These are phyloP conservation scores for Capitella teleta DNA, from an alignment of 1,140 invertebrate species.

Conservation along the genomic window DNA sequence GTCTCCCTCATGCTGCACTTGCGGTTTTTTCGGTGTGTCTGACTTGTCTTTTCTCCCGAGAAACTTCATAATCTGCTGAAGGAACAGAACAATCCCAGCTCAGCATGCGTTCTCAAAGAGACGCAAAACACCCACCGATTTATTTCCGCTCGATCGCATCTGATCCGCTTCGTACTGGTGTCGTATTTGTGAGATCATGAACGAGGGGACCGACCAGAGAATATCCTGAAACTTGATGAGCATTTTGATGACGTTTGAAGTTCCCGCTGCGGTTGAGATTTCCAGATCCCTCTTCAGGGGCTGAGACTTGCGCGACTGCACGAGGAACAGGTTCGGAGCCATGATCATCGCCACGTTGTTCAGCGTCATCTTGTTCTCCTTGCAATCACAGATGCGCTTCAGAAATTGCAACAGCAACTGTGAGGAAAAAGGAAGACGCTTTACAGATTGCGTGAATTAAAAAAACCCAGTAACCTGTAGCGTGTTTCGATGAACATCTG, in stretches of 20 bases:
- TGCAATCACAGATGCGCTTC: slow-evolving; percentile 56
- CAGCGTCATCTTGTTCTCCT: slow-evolving; percentile 76
- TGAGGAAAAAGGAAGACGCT: slow-evolving; percentile 11
- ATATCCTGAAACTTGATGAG: slow-evolving; percentile 60
- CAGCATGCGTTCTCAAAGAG: background rate
- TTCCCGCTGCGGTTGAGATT: slow-evolving; percentile 68
- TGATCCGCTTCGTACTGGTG: slow-evolving; percentile 46
- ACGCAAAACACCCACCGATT: slow-evolving; percentile 18
- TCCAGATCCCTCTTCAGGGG: slow-evolving; percentile 43
- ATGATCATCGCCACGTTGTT: slow-evolving; percentile 88
- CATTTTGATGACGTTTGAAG: slow-evolving; percentile 66
- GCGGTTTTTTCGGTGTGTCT: background rate
- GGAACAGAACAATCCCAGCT: slow-evolving; percentile 11
- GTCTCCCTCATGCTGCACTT: background rate
- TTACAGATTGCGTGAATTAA: background rate
- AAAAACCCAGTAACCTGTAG: slow-evolving; percentile 41
- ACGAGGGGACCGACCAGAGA: slow-evolving; percentile 58
- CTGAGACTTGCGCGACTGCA: slow-evolving; percentile 32
- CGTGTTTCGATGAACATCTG: slow-evolving; percentile 68
- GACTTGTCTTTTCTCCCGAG: slow-evolving; percentile 32
- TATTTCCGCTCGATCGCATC: slow-evolving; percentile 7
- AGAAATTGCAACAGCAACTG: slow-evolving; percentile 65
- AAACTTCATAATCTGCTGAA: slow-evolving; percentile 37
- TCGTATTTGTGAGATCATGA: slow-evolving; percentile 56
- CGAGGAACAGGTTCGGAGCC: slow-evolving; percentile 79